Evolutionary conservation across 2,113 vertebrate species (phyloP), one percentile per base, ranked within the genome.

Genomic region (Ornithorhynchus anatinus): DNA sequence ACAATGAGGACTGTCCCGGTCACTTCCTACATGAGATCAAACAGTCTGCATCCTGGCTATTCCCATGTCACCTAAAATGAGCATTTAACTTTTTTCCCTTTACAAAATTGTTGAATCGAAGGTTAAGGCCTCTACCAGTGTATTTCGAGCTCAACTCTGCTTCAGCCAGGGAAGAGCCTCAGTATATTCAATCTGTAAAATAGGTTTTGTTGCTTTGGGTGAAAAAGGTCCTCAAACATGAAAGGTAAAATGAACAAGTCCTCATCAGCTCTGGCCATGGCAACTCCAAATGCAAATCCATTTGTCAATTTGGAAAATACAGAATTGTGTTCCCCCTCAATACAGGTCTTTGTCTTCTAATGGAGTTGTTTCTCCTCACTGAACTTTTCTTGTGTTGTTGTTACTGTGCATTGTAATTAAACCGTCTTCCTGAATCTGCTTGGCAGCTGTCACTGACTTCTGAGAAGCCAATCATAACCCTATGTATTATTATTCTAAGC

Each of bases 361-460:
- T 56, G 75, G 80, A 60, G 52, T 80, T 48, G 43, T 22, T 73
- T 68, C 70, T 67, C 72, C 80, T 88, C 47, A 60, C 66, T 75
- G 78, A 77, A 45, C 69, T 70, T 82, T 85, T 82, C 39, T 66
- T 69, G 64, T 81, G 80, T 87, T 81, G 75, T 86, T 75, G 76
- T 61, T 38, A 54, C 75, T 53, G 69, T 81, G 60, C 38, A 22
- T 48, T 77, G 36, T 69, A 86, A 68, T 84, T 70, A 71, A 87
- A 85, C 45, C 64, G 36, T 72, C 84, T 74, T 87, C 74, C 77
- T 88, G 42, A 50, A 72, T 72, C 79, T 81, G 50, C 4, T 57
- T 86, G 79, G 39, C 72, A 76, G 52, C 69, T 85, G 77, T 64
- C 63, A 64, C 57, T 66, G 22, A 14, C 48, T 83, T 84, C 73